Conservation (phyloP, 2,113 vertebrate genomes). For the Charadrius vociferus region DNA sequence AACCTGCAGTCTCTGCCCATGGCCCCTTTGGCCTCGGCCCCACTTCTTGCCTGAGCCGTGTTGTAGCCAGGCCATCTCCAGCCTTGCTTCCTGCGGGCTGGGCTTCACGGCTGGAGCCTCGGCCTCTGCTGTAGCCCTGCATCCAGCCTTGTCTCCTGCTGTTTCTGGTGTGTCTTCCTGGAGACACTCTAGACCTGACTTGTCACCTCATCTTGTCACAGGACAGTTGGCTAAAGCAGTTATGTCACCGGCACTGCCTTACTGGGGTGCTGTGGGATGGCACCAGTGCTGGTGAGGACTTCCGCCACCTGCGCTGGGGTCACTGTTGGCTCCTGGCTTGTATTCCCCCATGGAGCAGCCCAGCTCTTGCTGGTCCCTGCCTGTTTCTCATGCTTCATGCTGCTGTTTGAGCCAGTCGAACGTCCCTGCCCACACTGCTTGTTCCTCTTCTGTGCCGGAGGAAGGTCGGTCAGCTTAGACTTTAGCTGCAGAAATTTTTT, state of each 20-base stretch:
- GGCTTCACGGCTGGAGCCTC: neutral
- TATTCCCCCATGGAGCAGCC: neutral
- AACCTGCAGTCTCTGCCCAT: neutral
- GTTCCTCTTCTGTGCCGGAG: neutral
- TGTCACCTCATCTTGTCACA: too few species aligned
- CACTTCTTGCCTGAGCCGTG: accelerated
- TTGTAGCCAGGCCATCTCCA: neutral
- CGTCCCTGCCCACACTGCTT: neutral
- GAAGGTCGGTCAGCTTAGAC: neutral
- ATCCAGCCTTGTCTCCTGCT: neutral
- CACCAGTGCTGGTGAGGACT: neutral
- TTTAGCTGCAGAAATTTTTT: neutral
- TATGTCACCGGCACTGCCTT: neutral
- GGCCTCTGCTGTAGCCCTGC: neutral
- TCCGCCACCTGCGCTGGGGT: neutral
- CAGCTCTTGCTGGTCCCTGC: neutral
- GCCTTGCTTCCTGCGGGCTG: neutral
- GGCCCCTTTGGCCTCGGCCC: neutral
- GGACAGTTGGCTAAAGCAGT: neutral
- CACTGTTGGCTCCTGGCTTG: neutral
- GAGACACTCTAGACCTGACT: neutral
- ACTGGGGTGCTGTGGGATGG: neutral
- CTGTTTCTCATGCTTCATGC: neutral
- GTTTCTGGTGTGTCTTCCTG: neutral
- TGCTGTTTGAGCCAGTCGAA: neutral